Percentiles rank a stretch among this genome's conserved stretches.
Evolutionary conservation across 2,113 vertebrate species (phyloP).

Genomic region (Corythornis madagascariensis): DNA sequence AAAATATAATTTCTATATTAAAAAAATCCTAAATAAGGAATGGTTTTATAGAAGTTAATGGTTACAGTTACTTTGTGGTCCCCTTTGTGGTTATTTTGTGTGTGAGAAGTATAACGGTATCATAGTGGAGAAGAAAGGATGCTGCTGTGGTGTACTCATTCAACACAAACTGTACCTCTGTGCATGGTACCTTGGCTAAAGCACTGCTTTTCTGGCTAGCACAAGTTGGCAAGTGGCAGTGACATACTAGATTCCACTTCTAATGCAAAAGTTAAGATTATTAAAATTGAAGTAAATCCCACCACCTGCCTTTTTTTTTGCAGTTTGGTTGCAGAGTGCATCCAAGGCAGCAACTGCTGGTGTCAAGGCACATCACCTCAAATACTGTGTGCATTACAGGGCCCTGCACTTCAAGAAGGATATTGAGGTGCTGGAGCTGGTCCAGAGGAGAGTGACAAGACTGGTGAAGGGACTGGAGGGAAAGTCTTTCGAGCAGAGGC

Average conservation of each 20-base stretch:
- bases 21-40: not conserved
- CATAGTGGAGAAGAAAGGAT: not conserved
- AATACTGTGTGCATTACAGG: too few relatives aligned
- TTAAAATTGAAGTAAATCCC: not conserved
- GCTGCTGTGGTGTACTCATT: not conserved
- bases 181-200: fast-evolving
- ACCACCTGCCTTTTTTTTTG: not conserved
- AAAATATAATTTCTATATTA: not conserved
- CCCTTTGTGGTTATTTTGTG: not conserved
- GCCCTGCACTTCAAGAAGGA: too few relatives aligned
- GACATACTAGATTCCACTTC: not conserved
- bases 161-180: not conserved
- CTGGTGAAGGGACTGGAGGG: too few relatives aligned
- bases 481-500: too few relatives aligned
- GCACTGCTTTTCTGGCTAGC: not conserved
- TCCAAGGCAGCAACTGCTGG: not conserved
- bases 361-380: too few relatives aligned
- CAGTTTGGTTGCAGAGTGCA: not conserved
- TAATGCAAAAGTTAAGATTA: not conserved
- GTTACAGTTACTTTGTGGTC: not conserved
- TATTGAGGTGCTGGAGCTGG: too few relatives aligned
- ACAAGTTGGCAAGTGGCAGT: not conserved
- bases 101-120: not conserved
- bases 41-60: not conserved
- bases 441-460: too few relatives aligned